These are phyloP conservation scores for Pteria penguin DNA, from an alignment of 2,888 invertebrate species.

Conservation along the genomic window DNA sequence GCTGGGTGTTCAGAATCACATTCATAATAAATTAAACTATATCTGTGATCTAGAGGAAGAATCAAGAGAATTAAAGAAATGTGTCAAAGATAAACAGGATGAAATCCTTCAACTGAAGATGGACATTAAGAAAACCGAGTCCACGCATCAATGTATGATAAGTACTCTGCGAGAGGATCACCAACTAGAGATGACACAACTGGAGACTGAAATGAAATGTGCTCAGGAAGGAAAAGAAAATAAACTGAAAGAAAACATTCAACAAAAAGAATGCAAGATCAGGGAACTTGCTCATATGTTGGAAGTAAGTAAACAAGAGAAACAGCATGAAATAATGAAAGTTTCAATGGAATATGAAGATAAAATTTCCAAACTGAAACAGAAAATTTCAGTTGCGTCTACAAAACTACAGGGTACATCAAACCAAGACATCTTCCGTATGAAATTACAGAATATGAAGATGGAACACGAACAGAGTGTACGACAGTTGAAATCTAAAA, in stretches of 20 bases:
- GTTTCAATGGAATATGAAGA: slow-evolving; percentile 53
- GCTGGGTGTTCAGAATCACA: slow-evolving; percentile 33
- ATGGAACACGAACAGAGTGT: slow-evolving; percentile 54
- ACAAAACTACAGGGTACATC: slow-evolving; percentile 34
- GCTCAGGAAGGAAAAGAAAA: slow-evolving; percentile 30
- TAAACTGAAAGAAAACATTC: slow-evolving; percentile 10
- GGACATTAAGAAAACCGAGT: not conserved
- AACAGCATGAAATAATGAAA: slow-evolving; percentile 41
- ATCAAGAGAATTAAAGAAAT: slow-evolving; percentile 7
- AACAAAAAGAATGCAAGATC: slow-evolving; percentile 43
- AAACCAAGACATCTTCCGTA: slow-evolving; percentile 57
- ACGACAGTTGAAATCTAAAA: slow-evolving; percentile 35
- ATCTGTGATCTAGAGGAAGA: slow-evolving; percentile 40
- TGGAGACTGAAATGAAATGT: slow-evolving; percentile 29
- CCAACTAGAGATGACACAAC: slow-evolving; percentile 5
- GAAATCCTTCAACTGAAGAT: not conserved
- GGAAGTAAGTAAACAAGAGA: slow-evolving; percentile 32
- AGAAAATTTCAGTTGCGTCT: slow-evolving; percentile 41
- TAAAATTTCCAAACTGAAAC: slow-evolving; percentile 50
- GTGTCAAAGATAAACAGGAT: not conserved
- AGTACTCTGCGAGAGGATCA: not conserved
- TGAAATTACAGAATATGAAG: slow-evolving; percentile 57
- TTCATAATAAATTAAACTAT: slow-evolving; percentile 22
- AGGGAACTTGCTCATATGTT: slow-evolving; percentile 36
- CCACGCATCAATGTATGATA: not conserved